phyloP scores from a whole-genome alignment of 2,797 vertebrate genomes.

The Neomorphus geoffroyi region DNA sequence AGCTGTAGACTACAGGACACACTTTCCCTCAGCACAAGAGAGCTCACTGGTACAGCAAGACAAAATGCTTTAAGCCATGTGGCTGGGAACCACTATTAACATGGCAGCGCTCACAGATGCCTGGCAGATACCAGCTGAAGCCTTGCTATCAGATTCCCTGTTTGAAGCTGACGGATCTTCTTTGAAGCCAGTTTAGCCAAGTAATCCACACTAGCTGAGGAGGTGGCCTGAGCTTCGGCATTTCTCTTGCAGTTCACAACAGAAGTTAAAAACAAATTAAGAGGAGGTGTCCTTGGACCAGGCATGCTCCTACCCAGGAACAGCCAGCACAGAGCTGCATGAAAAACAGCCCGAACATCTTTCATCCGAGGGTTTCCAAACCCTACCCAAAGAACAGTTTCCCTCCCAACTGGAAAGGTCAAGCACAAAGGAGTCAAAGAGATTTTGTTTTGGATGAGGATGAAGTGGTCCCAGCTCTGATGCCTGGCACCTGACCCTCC shows the following conservation, averaged over 20 bases:
- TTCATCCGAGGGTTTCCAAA: not conserved
- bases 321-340: accelerated
- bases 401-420: not conserved
- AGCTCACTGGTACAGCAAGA: not conserved
- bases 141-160: not conserved
- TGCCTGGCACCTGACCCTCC: not conserved
- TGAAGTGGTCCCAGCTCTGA: not conserved
- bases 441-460: not conserved
- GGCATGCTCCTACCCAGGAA: not conserved
- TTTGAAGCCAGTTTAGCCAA: not conserved
- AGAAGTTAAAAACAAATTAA: not conserved
- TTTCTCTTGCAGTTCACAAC: not conserved
- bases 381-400: not conserved
- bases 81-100: not conserved
- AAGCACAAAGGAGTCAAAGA: not conserved
- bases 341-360: not conserved
- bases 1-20: not conserved
- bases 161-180: not conserved
- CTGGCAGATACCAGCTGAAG: not conserved
- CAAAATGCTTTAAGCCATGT: accelerated
- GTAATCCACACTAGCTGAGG: not conserved
- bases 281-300: not conserved
- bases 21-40: not conserved
- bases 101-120: accelerated
- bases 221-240: not conserved